Percentiles rank a stretch among this genome's conserved stretches.
Evolutionary conservation across 2,113 vertebrate species (phyloP).

Genomic region (Heteronetta atricapilla): DNA sequence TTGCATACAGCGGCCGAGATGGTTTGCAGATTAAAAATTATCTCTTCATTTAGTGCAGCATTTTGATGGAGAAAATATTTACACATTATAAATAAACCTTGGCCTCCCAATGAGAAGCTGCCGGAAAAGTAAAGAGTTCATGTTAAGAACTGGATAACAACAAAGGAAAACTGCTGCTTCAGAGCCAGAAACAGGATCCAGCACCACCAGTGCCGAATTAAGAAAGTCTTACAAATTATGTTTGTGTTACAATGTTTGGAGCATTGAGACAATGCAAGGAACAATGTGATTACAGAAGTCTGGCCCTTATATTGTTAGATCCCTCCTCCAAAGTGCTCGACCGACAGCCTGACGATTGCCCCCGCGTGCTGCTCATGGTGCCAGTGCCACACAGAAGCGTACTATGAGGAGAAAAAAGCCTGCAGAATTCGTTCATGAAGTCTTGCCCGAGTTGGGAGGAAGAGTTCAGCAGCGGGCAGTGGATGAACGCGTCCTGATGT

Average conservation of each 20-base stretch:
- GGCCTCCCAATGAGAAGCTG: not conserved
- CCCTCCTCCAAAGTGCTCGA: not conserved
- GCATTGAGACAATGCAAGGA: constrained; percentile 48
- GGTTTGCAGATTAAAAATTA: not conserved
- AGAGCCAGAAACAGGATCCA: constrained; percentile 30
- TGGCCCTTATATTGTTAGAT: not conserved
- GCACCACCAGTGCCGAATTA: not conserved
- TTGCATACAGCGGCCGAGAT: not conserved
- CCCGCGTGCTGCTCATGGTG: fast-evolving
- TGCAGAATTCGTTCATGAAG: fast-evolving
- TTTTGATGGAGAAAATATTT: constrained; percentile 16
- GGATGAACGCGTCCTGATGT: not conserved
- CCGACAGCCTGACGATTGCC: not conserved
- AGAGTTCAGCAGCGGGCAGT: not conserved
- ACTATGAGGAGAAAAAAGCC: fast-evolving
- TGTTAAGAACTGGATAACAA: not conserved
- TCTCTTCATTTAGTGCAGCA: not conserved
- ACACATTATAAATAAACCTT: not conserved
- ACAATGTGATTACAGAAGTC: constrained; percentile 36
- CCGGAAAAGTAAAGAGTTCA: not conserved
- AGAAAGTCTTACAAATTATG: not conserved
- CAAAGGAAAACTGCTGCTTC: constrained; percentile 41
- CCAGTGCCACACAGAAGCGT: fast-evolving
- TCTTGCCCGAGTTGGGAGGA: not conserved
- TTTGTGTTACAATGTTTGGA: constrained; percentile 2